These are phyloP conservation scores for Heteronetta atricapilla DNA, from an alignment of 2,113 vertebrate genomes.

Conservation along the genomic window DNA sequence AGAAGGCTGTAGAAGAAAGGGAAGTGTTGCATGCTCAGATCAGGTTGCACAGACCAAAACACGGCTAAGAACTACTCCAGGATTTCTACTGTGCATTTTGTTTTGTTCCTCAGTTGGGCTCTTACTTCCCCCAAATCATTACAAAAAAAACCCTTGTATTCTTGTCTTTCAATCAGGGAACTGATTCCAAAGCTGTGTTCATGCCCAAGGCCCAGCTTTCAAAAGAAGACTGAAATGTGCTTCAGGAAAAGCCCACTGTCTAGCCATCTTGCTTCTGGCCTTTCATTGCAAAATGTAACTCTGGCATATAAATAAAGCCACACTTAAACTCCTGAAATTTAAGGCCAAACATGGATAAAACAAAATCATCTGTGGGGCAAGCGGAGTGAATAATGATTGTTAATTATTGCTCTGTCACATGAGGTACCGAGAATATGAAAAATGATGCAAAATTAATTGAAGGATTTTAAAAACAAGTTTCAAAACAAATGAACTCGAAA, in stretches of 20 bases:
- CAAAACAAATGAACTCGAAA: neutral
- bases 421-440: neutral
- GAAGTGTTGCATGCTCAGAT: neutral
- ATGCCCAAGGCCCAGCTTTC: neutral
- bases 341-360: conserved; percentile 3
- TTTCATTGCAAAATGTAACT: neutral
- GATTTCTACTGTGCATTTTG: neutral
- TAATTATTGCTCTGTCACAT: conserved; percentile 45
- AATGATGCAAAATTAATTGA: conserved; percentile 36
- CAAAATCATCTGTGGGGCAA: conserved; percentile 38
- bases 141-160: neutral
- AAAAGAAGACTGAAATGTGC: neutral
- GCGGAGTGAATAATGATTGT: conserved; percentile 34
- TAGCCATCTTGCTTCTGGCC: neutral
- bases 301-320: neutral
- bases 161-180: neutral
- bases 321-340: neutral
- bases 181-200: neutral
- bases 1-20: neutral
- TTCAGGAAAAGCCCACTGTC: neutral
- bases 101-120: neutral
- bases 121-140: neutral
- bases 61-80: neutral
- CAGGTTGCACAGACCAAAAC: neutral
- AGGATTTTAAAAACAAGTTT: conserved; percentile 17